These are phyloP conservation scores for Macrostomum lignano DNA, from an alignment of 1,140 invertebrate genomes.

Conservation along the genomic window DNA sequence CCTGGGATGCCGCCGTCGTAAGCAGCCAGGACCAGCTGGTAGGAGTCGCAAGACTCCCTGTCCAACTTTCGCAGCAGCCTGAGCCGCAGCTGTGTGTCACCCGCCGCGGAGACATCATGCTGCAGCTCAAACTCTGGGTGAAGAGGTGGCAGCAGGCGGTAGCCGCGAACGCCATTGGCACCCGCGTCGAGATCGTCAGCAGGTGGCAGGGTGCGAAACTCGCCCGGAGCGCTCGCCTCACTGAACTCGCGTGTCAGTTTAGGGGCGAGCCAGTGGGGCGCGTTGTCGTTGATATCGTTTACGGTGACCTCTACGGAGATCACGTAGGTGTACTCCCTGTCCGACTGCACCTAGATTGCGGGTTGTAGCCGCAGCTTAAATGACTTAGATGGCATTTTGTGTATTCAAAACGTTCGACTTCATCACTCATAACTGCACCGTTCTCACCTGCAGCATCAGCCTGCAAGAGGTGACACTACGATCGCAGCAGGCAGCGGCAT, in stretches of 20 bases:
- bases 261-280: constrained; percentile 5
- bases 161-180: constrained; percentile 4
- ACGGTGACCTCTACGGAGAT: constrained; percentile 5
- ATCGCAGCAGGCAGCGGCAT: no score
- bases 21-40: constrained; percentile 7
- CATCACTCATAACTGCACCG: no score
- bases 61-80: constrained; percentile 5
- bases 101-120: not conserved
- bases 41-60: constrained; percentile 7
- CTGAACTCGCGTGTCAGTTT: not conserved
- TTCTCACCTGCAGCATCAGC: no score
- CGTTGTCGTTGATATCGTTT: constrained; percentile 8
- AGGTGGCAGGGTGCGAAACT: not conserved
- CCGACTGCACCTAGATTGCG: no score
- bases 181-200: constrained; percentile 4
- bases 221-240: constrained; percentile 1
- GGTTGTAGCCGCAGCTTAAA: no score
- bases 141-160: not conserved
- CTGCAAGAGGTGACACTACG: no score
- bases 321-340: constrained; percentile 4
- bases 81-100: constrained; percentile 2
- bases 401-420: no score
- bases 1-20: constrained; percentile 6
- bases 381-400: no score
- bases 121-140: constrained; percentile 6